These are phyloP conservation scores for Arctopsyche grandis DNA, from an alignment of 1,140 invertebrate species.

Conservation along the genomic window DNA sequence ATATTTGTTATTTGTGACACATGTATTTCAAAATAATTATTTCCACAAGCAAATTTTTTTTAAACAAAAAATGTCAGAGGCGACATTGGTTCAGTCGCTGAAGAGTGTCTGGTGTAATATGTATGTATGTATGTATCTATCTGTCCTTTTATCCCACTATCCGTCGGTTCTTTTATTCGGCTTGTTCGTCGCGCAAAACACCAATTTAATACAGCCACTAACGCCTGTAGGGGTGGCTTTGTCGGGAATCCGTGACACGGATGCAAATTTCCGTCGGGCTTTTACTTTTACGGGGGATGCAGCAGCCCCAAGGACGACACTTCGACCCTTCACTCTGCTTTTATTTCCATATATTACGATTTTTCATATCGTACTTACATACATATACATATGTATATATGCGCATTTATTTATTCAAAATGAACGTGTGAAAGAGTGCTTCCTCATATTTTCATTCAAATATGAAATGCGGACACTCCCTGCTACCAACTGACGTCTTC, in stretches of 20 bases:
- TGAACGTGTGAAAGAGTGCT: not conserved
- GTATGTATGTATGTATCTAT: not conserved
- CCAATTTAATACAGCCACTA: constrained; percentile 39
- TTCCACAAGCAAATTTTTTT: no score
- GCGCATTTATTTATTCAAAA: no score
- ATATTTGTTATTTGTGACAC: no score
- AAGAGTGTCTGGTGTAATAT: not conserved
- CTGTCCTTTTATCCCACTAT: constrained; percentile 9
- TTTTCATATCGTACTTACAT: not conserved
- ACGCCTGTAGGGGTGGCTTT: constrained; percentile 31
- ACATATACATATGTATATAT: no score
- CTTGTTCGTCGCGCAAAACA: constrained; percentile 19
- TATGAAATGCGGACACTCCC: no score
- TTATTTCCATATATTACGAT: constrained; percentile 1
- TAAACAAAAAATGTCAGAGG: no score
- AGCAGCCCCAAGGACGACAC: not conserved
- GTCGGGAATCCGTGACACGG: constrained; percentile 41
- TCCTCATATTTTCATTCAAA: not conserved
- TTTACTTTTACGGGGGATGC: constrained; percentile 21
- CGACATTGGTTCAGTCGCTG: not conserved
- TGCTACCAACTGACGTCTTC: no score
- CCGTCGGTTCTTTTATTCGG: constrained; percentile 19
- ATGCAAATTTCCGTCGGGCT: constrained; percentile 45
- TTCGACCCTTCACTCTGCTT: constrained; percentile 9
- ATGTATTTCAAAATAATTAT: no score